Base-by-base conservation (phyloP, 2,888 invertebrate genomes). In the Dione juno region DNA sequence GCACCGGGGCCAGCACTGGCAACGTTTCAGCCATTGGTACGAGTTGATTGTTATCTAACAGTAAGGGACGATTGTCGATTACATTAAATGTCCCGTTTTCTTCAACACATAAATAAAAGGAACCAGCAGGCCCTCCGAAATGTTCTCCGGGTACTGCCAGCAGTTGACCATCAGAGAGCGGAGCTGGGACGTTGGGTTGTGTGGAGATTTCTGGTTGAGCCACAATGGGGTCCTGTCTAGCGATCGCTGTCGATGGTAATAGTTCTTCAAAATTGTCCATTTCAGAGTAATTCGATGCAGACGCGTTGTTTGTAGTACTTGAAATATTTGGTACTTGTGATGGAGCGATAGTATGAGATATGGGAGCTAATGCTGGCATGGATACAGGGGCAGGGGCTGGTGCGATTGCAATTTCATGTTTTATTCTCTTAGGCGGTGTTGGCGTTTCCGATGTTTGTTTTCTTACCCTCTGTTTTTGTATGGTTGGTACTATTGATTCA, bases 141-240 rank as follows among this genome's bases (percentile, higher is more conserved):
- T 95, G 95, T 78, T 96, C 96, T 21, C 96, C 96, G 28, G 96
- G 96, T 57, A 97, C 93, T 14, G 96, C 96, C 81, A 96, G 90
- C 78, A 96, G 93, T 82, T 96, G 95, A 0, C 95, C 94, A 80
- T 95, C 95, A 1, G 93, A 88, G 43, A 94, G 81, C 59, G 81
- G 72, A n/a, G 79, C 86, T 70, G 79, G 86, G 0, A 81, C 77
- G 28, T 82, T 77, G 28, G 84, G 79, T 3, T 77, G 79, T 6
- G 79, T 71, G 37, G 78, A 35, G 65, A 78, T 78, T 61, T 81
- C 82, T 13, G 82, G 80, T 57, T 76, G 81, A 1, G 78, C 75
- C 13, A 77, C 66, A 35, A 76, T 19, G 41, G 81, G 80, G 59
- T 88, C 88, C 71, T 90, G 88, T 1, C 89, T 85, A 45, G 83